Conservation (phyloP, 2,113 vertebrate species). For the Pseudorasbora parva region DNA sequence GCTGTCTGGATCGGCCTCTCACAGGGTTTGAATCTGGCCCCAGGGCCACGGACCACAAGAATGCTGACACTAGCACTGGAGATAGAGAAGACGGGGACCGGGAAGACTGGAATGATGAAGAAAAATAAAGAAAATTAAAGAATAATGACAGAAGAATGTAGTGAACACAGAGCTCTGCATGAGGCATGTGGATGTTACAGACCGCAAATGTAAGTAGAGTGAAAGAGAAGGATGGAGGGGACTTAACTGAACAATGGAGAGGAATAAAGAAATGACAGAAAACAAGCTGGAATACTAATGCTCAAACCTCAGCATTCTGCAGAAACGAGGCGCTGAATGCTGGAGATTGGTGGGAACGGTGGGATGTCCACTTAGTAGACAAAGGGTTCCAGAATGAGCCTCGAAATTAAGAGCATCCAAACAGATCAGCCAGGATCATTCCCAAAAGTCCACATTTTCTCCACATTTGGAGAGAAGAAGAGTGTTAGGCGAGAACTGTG, state of each 20-base stretch:
- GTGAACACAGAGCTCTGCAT: conserved; percentile 62
- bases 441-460: no score
- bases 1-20: not conserved
- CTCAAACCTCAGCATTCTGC: not conserved
- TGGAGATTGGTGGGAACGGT: not conserved
- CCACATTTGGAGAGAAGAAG: not conserved
- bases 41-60: conserved; percentile 35
- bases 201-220: conserved; percentile 9
- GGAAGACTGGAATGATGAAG: conserved; percentile 26
- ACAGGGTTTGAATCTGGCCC: not conserved
- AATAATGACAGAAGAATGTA: conserved; percentile 5
- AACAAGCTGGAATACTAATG: conserved; percentile 24
- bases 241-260: conserved; percentile 8
- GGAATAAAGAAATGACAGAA: conserved; percentile 45
- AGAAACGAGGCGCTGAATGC: no score
- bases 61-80: conserved; percentile 48
- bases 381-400: not conserved
- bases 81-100: conserved; percentile 49
- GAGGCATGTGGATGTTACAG: not conserved
- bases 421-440: no score
- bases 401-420: not conserved
- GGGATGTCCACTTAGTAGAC: not conserved
- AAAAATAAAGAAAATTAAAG: conserved; percentile 14
- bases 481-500: not conserved
- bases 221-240: conserved; percentile 43